Evolutionary conservation across 2,113 vertebrate genomes (phyloP), one percentile per base, ranked within the genome.

Genomic region (Pipra filicauda): DNA sequence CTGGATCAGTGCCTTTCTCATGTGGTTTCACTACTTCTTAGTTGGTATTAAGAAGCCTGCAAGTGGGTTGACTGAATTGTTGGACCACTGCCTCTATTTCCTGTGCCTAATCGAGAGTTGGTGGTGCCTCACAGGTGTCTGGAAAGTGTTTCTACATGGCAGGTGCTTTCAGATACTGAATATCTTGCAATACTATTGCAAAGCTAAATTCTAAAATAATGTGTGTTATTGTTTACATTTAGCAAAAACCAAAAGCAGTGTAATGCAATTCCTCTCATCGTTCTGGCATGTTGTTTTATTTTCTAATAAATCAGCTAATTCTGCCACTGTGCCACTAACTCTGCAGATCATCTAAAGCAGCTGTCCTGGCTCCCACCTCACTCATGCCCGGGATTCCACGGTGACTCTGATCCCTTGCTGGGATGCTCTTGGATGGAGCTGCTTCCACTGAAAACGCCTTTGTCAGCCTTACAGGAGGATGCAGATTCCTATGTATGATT

Each of bases 71-170:
- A 62, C n/a, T 41, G 41, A 52, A 14, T 7, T 85, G 43, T 73
- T 12, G 12, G 64, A 73, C 26, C 12, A 5, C 55, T 88, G 54
- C 31, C 33, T 90, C 31, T 37, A 0, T 58, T 55, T 52, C 12
- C 24, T 89, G 22, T 59, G 57, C 35, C 66, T 69, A 5, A 41
- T 39, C 0, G 0, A 49, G 61, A 52, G 49, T 0, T 70, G 31
- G 4, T 83, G 46, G 30, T 93, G 37, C 39, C 14, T 88, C 30
- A 48, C 11, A n/a, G 70, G 18, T 58, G 30, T 23, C 59, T 92
- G 65, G 51, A 37, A 81, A 55, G 23, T 19, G 31, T 57, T 90
- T n/a, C 30, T 52, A 16, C 3, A 2, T 4, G 26, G 20, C 31
- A 67, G 28, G 15, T 71, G 46, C 31, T 73, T 82, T 90, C 64